phyloP scores from a whole-genome alignment of 2,888 invertebrate genomes.

The Drosophila quinaria region DNA sequence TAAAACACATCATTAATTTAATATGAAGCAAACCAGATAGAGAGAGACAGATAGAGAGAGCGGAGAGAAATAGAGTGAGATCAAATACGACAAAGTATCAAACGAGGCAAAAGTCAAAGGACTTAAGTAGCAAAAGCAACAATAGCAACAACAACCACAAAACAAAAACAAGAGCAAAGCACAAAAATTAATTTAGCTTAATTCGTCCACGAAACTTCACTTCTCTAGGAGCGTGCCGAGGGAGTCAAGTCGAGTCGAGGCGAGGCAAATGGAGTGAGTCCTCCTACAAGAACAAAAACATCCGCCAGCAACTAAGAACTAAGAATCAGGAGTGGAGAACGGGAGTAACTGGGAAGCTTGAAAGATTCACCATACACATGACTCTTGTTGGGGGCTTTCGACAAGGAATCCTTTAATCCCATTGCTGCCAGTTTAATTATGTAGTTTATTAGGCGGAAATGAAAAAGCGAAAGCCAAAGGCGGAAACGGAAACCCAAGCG shows the following conservation, averaged over 20 bases:
- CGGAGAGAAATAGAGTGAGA: conserved; percentile 5
- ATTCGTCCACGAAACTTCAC: conserved; percentile 74
- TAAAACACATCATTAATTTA: conserved; percentile 83
- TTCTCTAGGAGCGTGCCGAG: conserved; percentile 31
- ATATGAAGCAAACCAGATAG: conserved; percentile 52
- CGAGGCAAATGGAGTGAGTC: conserved; percentile 53
- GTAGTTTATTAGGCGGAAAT: conserved; percentile 85
- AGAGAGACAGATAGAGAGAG: not conserved
- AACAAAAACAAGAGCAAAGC: conserved; percentile 54
- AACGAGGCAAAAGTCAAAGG: conserved; percentile 58
- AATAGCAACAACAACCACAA: conserved; percentile 15
- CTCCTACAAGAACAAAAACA: conserved; percentile 19
- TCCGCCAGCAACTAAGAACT: conserved; percentile 13
- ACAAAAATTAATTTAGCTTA: conserved; percentile 82
- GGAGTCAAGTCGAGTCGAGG: conserved; percentile 34
- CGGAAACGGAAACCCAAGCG: conserved; percentile 72
- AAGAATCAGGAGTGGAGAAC: conserved; percentile 11
- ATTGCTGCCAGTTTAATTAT: conserved; percentile 84
- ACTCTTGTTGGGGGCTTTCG: conserved; percentile 38
- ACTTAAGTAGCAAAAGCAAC: conserved; percentile 59
- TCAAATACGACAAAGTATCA: conserved; percentile 32
- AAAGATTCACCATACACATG: conserved; percentile 51
- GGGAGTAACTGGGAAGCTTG: conserved; percentile 35
- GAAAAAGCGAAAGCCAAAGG: conserved; percentile 80
- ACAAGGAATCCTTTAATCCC: conserved; percentile 80